phyloP scores from a whole-genome alignment of 2,888 invertebrate genomes.

The Oxycera nigricornis region DNA sequence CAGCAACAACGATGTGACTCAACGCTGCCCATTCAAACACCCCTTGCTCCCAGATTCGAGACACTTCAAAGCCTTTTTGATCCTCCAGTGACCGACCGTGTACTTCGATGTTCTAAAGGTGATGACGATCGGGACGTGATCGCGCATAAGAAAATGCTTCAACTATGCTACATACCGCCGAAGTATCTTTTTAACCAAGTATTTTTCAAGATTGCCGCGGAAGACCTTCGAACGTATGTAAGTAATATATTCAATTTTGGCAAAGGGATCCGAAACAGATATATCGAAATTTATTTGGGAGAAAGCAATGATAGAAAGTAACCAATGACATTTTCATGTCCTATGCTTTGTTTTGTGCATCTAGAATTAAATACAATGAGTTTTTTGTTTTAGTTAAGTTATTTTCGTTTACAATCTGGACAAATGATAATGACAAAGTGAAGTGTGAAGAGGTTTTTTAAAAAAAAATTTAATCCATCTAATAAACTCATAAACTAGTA shows the following conservation, averaged over 20 bases:
- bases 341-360: too few species aligned
- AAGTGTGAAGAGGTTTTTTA: too few species aligned
- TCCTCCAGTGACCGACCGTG: slow-evolving; percentile 19
- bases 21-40: slow-evolving; percentile 13
- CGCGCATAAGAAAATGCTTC: slow-evolving; percentile 19
- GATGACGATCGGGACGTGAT: slow-evolving; percentile 38
- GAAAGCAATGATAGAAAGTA: too few species aligned
- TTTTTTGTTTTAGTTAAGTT: too few species aligned
- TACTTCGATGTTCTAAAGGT: slow-evolving; percentile 31
- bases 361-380: too few species aligned
- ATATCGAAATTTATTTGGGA: too few species aligned
- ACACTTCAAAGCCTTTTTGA: slow-evolving; percentile 23
- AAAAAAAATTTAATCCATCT: too few species aligned
- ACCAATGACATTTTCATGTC: too few species aligned
- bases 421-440: too few species aligned
- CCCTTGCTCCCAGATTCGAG: neutral
- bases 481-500: too few species aligned
- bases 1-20: slow-evolving; percentile 16
- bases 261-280: neutral
- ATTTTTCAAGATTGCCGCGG: neutral
- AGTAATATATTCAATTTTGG: neutral
- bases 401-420: too few species aligned
- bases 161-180: slow-evolving; percentile 11
- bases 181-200: neutral
- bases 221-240: slow-evolving; percentile 5